Base-by-base conservation (phyloP, 1,140 invertebrate genomes). In the Ganaspis sp. region DNA sequence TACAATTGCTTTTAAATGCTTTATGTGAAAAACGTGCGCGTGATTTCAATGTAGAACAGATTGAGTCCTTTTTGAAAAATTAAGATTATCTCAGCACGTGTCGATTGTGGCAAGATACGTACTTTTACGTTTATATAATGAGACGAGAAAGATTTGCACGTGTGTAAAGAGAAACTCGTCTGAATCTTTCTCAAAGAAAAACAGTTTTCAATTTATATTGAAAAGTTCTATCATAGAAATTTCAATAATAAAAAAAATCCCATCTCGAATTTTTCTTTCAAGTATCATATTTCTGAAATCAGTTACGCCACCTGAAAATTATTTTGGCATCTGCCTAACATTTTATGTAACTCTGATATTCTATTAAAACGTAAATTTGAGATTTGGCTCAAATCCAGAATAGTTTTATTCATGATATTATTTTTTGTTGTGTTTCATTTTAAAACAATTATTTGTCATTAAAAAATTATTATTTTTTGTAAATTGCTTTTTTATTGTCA, bases 91-190 rank as follows among this genome's bases (percentile, higher is more conserved):
- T 15, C 11, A 64, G 58, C 23, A n/a, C 26, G 58, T 34, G 58
- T 21, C 58, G 58, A 64, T 34, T n/a, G 58, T 64, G 12, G 29
- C 1, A 64, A 29, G 58, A n/a, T 64, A 64, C 26, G 8, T 64
- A 64, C 26, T 64, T 64, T 64, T 64, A 45, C 42, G n/a, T 64
- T 29, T 29, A 29, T 29, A 29, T 64, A 34, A 64, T 64, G 58
- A 26, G 54, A 64, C 15, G 23, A 29, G 23, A 29, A 64, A 64
- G 23, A 29, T 64, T 64, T 29, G 12, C 15, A 34, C 58, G 26
- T 34, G 58, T n/a, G 58, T 29, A n/a, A 12, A 15, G n/a, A 3
- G 29, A 34, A 34, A 34, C 29, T 34, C 29, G 29, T 34, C 29
- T 34, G 2, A 34, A 34, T 34, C 6, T 34, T 34, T 34, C 2